These are phyloP conservation scores for Nineta flava DNA, from an alignment of 2,888 invertebrate species.

Conservation along the genomic window DNA sequence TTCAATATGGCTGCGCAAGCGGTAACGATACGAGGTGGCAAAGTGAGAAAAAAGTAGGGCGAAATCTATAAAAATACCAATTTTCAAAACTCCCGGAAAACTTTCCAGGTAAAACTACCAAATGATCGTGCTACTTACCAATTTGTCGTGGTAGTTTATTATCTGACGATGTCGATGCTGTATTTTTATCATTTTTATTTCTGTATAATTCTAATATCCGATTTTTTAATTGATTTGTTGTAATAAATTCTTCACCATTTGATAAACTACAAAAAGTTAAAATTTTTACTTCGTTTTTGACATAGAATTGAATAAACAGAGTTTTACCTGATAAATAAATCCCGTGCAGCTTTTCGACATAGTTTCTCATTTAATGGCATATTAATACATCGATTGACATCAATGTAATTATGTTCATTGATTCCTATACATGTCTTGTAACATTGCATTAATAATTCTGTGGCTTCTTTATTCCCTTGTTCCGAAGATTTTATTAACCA, in stretches of 20 bases:
- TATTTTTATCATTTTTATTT: slow-evolving; percentile 9
- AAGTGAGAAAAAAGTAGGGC: no score
- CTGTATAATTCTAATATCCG: slow-evolving; percentile 53
- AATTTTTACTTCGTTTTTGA: background rate
- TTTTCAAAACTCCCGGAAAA: no score
- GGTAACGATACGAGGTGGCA: no score
- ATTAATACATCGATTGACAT: slow-evolving; percentile 61
- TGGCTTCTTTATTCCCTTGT: slow-evolving; percentile 80
- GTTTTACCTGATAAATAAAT: slow-evolving; percentile 64
- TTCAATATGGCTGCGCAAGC: no score
- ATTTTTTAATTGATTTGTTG: slow-evolving; percentile 62
- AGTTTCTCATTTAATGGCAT: slow-evolving; percentile 78
- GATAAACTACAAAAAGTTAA: slow-evolving; percentile 41
- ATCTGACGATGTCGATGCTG: no score
- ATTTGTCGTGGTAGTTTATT: background rate
- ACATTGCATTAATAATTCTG: slow-evolving; percentile 58
- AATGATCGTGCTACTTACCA: no score
- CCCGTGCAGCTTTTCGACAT: slow-evolving; percentile 71
- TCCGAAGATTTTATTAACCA: slow-evolving; percentile 90
- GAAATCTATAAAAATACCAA: no score
- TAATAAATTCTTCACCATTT: slow-evolving; percentile 75
- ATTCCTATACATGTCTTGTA: slow-evolving; percentile 57
- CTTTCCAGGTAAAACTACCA: no score
- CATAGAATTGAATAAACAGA: background rate
- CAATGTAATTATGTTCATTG: slow-evolving; percentile 53